Base-by-base conservation (phyloP, 2,888 invertebrate genomes). In the Iphiclides podalirius region DNA sequence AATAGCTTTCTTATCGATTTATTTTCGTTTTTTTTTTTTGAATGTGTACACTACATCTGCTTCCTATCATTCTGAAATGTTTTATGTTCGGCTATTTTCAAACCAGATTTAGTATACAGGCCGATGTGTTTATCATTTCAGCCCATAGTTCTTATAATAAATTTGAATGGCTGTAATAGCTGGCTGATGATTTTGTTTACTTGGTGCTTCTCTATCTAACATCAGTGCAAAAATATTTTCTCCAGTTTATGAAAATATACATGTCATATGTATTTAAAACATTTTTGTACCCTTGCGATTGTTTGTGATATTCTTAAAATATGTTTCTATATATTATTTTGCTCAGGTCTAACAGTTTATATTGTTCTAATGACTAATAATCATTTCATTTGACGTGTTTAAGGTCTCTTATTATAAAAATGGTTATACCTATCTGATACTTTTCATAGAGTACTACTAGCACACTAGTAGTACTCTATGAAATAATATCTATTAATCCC, bases 181-280 rank as follows among this genome's bases (percentile, higher is more conserved):
- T n/a, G n/a, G n/a, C n/a, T n/a, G n/a, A n/a, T n/a, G n/a, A n/a
- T n/a, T n/a, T n/a, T n/a, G n/a, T 20, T 4, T 20, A 20, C 58
- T 59, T 63, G 75, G 74, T 79, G 79, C 70, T 67, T 69, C 66
- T 69, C 68, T 67, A 73, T 78, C 80, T 57, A 60, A 64, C 68
- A 34, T 33, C 57, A 61, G 85, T 87, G 86, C 85, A 86, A 87
- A 87, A 87, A 87, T 86, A 86, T 67, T 54, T 11, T 55, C 8
- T 43, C 11, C 36, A 13, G n/a, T 69, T 61, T 69, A n/a, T 31
- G 31, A 31, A 31, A 8, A 31, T 31, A 87, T 75, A 81, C 58
- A 64, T 72, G 72, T 67, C n/a, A 64, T 71, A 67, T 72, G 72
- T 67, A 73, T 67, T 65, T 72, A 71, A 68, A 66, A 67, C 63